phyloP scores from a whole-genome alignment of 2,888 invertebrate species.

The Tenthredo distinguenda region DNA sequence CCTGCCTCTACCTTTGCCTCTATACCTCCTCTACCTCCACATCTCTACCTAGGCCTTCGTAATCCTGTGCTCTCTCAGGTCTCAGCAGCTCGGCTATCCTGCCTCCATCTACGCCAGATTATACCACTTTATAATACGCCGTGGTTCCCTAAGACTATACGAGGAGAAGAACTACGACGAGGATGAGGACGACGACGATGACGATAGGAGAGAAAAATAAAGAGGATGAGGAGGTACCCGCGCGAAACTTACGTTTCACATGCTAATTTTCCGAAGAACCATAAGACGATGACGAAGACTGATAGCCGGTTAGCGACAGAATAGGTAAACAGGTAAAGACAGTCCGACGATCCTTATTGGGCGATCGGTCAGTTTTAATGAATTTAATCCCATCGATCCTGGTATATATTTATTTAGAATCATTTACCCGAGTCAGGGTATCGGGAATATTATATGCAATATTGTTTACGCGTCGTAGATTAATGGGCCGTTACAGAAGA shows the following conservation, averaged over 20 bases:
- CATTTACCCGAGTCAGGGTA: neutral
- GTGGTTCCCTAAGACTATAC: conserved; percentile 19
- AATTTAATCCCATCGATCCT: neutral
- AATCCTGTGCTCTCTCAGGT: conserved; percentile 34
- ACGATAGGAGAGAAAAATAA: neutral
- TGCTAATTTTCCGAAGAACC: conserved; percentile 31
- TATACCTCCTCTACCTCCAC: conserved; percentile 39
- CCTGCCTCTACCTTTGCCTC: conserved; percentile 25
- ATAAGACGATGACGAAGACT: conserved; percentile 29
- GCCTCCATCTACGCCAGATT: conserved; percentile 50
- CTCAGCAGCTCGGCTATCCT: conserved; percentile 4
- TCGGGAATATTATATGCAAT: neutral
- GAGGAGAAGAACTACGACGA: neutral
- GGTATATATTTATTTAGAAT: too few species aligned
- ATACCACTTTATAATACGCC: conserved; percentile 51
- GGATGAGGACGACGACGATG: neutral
- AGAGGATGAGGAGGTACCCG: neutral
- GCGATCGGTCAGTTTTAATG: neutral
- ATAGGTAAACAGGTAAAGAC: neutral
- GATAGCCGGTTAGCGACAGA: neutral
- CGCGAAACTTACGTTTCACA: conserved; percentile 41
- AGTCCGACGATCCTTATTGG: neutral
- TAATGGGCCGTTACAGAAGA: conserved; percentile 62
- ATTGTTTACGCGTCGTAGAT: conserved; percentile 3
- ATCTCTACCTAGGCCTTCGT: conserved; percentile 53